A percentile compares a stretch with the other conserved stretches of the same genome.
phyloP scores from a whole-genome alignment of 2,113 vertebrate species.

The Stictonetta naevosa region DNA sequence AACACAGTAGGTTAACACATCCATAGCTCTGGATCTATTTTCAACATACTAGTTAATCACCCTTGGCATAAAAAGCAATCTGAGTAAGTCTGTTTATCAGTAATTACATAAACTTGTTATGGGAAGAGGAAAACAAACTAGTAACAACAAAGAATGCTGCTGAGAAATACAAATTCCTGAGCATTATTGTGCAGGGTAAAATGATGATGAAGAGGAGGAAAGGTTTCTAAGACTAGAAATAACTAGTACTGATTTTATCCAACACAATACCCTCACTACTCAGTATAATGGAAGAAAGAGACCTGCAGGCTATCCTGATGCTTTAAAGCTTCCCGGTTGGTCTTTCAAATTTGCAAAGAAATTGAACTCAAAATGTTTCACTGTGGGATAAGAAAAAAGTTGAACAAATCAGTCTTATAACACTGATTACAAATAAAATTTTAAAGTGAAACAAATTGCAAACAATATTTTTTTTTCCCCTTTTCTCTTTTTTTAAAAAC shows the following conservation, averaged over 20 bases:
- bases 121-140: background rate
- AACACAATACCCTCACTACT: background rate
- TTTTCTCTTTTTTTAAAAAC: background rate
- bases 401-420: background rate
- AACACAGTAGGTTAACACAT: background rate
- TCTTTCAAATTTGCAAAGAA: background rate
- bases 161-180: background rate
- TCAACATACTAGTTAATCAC: background rate
- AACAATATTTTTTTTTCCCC: rapidly evolving
- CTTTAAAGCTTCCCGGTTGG: background rate
- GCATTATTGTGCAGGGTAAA: background rate
- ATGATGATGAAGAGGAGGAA: background rate
- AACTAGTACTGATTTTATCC: background rate
- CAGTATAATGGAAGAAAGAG: background rate
- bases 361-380: background rate
- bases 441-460: background rate
- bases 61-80: background rate
- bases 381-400: background rate
- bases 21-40: background rate
- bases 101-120: background rate
- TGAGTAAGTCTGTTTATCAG: background rate
- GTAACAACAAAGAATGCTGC: background rate
- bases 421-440: background rate
- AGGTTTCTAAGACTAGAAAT: background rate
- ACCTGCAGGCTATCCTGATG: background rate